phyloP scores from a whole-genome alignment of 2,888 invertebrate species.

The Elmis aenea region DNA sequence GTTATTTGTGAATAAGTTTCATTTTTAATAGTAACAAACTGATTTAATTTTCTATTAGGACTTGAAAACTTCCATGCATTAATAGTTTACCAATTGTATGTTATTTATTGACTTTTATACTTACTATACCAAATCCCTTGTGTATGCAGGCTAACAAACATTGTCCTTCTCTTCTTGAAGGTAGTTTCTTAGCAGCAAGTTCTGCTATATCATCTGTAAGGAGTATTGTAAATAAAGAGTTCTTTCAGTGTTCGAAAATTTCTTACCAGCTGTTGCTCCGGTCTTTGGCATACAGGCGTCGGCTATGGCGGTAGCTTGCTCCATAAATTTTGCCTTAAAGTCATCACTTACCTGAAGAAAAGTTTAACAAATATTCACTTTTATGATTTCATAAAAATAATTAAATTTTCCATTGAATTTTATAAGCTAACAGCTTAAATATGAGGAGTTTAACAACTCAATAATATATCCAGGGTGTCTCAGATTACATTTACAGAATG shows the following conservation, averaged over 20 bases:
- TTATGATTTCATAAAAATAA: too few relatives aligned
- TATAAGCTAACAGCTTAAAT: too few relatives aligned
- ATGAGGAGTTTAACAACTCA: too few relatives aligned
- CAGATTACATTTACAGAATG: too few relatives aligned
- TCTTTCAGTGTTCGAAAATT: background rate
- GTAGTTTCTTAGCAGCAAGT: constrained; percentile 42
- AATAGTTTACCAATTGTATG: background rate
- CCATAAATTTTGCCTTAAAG: constrained; percentile 15
- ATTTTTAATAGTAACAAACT: too few relatives aligned
- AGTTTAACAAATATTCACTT: background rate
- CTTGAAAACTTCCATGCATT: background rate
- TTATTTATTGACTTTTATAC: too few relatives aligned
- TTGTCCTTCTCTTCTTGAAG: constrained; percentile 41
- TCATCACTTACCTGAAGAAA: constrained; percentile 3
- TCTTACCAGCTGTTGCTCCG: constrained; percentile 39
- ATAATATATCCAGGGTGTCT: too few relatives aligned
- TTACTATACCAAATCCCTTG: constrained; percentile 47
- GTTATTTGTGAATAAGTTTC: too few relatives aligned
- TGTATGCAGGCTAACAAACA: constrained; percentile 50
- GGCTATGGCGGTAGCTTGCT: constrained; percentile 27
- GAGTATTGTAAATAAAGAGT: background rate
- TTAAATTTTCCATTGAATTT: too few relatives aligned
- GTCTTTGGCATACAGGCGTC: constrained; percentile 35
- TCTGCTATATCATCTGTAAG: constrained; percentile 25
- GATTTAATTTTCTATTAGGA: background rate